A percentile compares a stretch with the other conserved stretches of the same genome.
Conservation (phyloP, 2,113 vertebrate genomes). For the Boulengeromyrus knoepffleri region DNA sequence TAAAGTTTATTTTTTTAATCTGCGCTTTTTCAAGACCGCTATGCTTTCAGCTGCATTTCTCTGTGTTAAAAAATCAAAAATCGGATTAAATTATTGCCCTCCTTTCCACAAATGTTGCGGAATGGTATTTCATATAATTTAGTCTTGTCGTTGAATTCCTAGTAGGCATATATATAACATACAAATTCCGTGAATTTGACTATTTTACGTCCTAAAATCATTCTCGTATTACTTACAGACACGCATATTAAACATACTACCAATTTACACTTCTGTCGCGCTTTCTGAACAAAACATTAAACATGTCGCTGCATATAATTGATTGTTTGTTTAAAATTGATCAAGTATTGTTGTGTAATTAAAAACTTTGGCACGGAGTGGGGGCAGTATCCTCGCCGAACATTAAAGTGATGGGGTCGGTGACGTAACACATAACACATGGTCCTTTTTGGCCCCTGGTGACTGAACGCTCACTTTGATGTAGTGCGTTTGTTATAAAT, state of each 20-base stretch:
- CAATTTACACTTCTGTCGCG: neutral
- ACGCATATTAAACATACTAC: neutral
- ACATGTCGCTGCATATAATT: neutral
- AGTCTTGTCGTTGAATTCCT: neutral
- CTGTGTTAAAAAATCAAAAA: neutral
- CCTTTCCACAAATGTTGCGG: neutral
- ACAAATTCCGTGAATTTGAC: neutral
- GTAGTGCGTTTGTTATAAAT: slow-evolving; percentile 28
- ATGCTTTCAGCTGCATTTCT: neutral
- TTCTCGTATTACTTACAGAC: neutral
- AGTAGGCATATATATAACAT: neutral
- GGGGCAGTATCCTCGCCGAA: neutral
- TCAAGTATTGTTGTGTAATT: neutral
- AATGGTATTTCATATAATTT: neutral
- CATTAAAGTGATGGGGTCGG: neutral
- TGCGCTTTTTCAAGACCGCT: neutral
- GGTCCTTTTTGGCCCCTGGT: neutral
- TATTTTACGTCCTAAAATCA: neutral
- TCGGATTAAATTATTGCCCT: neutral
- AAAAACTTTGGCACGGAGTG: neutral
- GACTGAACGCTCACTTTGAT: slow-evolving; percentile 33
- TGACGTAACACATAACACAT: neutral
- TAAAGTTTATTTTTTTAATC: neutral
- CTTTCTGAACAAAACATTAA: neutral
- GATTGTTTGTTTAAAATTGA: neutral